Evolutionary conservation across 2,113 vertebrate species (phyloP).

Genomic region (Dendropsophus ebraccatus): DNA sequence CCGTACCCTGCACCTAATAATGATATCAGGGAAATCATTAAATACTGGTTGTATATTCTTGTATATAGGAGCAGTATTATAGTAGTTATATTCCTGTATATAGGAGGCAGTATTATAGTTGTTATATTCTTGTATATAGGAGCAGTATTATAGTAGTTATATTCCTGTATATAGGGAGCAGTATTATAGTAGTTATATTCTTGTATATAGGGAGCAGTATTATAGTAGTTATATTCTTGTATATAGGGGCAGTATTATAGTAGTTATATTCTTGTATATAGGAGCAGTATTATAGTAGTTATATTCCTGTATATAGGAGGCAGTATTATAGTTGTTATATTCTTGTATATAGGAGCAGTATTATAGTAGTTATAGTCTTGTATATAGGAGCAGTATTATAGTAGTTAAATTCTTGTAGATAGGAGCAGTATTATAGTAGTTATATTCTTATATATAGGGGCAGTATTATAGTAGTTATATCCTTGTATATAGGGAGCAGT

Average conservation of each 20-base stretch:
- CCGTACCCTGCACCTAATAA: background rate
- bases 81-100: too few species aligned
- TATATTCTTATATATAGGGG: background rate
- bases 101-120: too few species aligned
- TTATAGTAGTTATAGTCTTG: too few species aligned
- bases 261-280: too few species aligned
- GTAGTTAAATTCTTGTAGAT: slow-evolving; percentile 8
- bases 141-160: slow-evolving; percentile 13
- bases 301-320: too few species aligned
- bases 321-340: too few species aligned
- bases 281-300: too few species aligned
- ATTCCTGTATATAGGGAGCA: background rate
- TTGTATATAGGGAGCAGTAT: background rate
- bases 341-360: too few species aligned
- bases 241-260: background rate
- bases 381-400: background rate
- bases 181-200: slow-evolving; percentile 14
- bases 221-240: slow-evolving; percentile 14
- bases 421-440: slow-evolving; percentile 2
- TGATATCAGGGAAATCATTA: background rate
- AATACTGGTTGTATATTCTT: too few species aligned
- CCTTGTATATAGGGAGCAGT: background rate
- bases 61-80: too few species aligned
- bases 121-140: background rate
- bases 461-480: slow-evolving; percentile 18